These are phyloP conservation scores for Panopea generosa DNA, from an alignment of 2,888 invertebrate species.

Conservation along the genomic window DNA sequence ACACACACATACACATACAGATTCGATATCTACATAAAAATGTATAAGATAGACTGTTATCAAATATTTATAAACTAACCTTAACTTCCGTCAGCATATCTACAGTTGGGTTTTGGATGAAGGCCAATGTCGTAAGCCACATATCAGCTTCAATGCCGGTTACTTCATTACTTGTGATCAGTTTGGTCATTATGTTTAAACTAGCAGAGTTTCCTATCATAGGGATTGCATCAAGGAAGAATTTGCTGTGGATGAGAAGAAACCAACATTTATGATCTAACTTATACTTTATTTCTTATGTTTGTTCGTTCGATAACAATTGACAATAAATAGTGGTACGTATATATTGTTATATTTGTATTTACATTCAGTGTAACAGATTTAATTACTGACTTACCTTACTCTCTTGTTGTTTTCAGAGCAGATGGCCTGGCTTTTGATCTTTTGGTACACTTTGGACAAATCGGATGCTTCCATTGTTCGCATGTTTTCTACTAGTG, in stretches of 20 bases:
- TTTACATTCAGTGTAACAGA: no score
- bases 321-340: no score
- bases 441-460: slow-evolving; percentile 67
- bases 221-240: slow-evolving; percentile 94
- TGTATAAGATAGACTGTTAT: no score
- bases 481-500: slow-evolving; percentile 85
- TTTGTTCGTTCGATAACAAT: no score
- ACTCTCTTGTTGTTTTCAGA: slow-evolving; percentile 68
- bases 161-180: slow-evolving; percentile 89
- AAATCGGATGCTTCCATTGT: slow-evolving; percentile 82
- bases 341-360: no score
- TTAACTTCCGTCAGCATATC: slow-evolving; percentile 85
- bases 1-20: no score
- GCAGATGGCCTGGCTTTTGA: slow-evolving; percentile 70
- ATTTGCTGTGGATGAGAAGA: slow-evolving; percentile 87
- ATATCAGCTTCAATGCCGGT: slow-evolving; percentile 89
- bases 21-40: no score
- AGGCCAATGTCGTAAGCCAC: slow-evolving; percentile 95
- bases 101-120: slow-evolving; percentile 88
- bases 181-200: slow-evolving; percentile 92
- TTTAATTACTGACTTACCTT: slow-evolving; percentile 60
- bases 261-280: no score
- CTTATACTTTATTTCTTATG: no score
- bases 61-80: slow-evolving; percentile 75
- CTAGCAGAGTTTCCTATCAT: slow-evolving; percentile 94